Base-by-base conservation (phyloP, 2,797 vertebrate species). In the Schizothorax lantsangensis region DNA sequence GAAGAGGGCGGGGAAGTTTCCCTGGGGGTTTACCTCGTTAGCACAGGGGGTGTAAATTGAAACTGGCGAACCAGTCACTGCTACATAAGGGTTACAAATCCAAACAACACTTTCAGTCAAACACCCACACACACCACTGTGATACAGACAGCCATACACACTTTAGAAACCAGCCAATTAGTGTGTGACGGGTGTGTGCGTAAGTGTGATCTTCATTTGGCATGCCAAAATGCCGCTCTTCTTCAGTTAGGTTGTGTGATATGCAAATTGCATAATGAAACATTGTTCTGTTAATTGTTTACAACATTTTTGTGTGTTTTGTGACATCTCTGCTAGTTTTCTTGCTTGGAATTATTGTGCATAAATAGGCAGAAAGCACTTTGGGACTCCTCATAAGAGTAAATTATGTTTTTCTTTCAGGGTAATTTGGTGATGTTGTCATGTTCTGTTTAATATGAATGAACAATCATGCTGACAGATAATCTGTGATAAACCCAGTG, bases 21-120 rank as follows among this genome's bases (percentile, higher is more conserved):
- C 87, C 17, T 6, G 43, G 89, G 78, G 84, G 74, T 79, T 91
- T 90, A 88, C 89, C 89, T 92, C 64, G 71, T 94, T 93, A 93
- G 89, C 88, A 68, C 82, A 81, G 87, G 66, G 81, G 79, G 88
- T 92, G 90, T 90, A 92, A 93, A 93, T 93, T 93, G 91, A 93
- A 94, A 93, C 89, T 91, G 92, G 90, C 89, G 87, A 93, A 91
- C 91, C 92, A 92, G 89, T 90, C 59, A 86, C 91, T 90, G 86
- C 91, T 91, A 92, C 91, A 94, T 92, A 91, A 92, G 88, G 90
- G 90, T 93, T 93, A 93, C 92, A 94, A 93, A 93, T 93, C 88
- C 87, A 80, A 89, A 89, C 91, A 92, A 89, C 91, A 92, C 89
- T 81, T 90, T 90, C 90, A 91, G 90, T 84, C 85, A 88, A 86